Conservation (phyloP, 2,888 invertebrate species). For the Meliscaeva auricollis region DNA sequence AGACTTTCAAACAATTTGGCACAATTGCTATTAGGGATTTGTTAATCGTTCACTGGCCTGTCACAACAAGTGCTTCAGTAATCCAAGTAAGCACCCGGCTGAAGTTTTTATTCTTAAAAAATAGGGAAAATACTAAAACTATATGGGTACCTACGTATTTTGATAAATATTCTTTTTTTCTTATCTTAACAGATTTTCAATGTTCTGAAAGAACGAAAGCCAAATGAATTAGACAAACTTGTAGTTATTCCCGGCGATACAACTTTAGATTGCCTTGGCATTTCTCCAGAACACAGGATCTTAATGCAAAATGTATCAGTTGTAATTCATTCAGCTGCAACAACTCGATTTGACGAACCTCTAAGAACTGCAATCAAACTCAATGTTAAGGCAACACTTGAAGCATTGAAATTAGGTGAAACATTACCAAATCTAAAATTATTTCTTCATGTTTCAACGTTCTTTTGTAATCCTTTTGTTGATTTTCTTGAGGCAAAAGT, state of each 20-base stretch:
- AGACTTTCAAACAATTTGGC: no score
- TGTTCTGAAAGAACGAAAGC: constrained; percentile 77
- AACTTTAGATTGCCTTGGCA: constrained; percentile 78
- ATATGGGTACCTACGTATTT: no score
- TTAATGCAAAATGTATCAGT: constrained; percentile 86
- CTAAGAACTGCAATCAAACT: constrained; percentile 87
- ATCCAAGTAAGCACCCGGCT: no score
- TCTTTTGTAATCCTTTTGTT: constrained; percentile 93
- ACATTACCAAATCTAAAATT: constrained; percentile 85
- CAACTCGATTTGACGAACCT: constrained; percentile 92
- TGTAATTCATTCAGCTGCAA: constrained; percentile 92
- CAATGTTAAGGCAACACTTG: constrained; percentile 88
- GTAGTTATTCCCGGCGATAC: constrained; percentile 80
- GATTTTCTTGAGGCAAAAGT: constrained; percentile 89
- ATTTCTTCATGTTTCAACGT: constrained; percentile 93
- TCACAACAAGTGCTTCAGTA: no score
- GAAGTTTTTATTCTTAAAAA: no score
- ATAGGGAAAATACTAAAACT: no score
- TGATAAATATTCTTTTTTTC: not conserved
- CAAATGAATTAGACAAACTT: constrained; percentile 79
- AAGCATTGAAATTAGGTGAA: constrained; percentile 86
- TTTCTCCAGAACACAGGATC: constrained; percentile 71
- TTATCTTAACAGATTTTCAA: constrained; percentile 78
- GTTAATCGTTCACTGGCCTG: no score
- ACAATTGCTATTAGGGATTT: no score